Evolutionary conservation across 1,140 invertebrate genomes (phyloP), one percentile per base, ranked within the genome.

Genomic region (Rhopalosiphum padi): DNA sequence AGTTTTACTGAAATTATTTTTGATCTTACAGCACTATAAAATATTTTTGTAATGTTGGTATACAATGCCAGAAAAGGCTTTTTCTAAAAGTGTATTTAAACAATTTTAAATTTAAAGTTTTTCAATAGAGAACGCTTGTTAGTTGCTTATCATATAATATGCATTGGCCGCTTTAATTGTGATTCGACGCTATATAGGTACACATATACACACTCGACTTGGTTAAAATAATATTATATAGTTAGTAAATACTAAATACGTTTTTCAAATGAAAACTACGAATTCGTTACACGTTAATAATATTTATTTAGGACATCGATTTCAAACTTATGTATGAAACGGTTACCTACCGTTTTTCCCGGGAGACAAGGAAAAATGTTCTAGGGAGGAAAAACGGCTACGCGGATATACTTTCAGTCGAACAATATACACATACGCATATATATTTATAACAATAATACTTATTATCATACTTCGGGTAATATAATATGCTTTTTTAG

Each of bases 281-380:
- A 51, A 21, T 37, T 53, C 35, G 8, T 37, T 88, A 9, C 22
- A 22, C n/a, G 87, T 35, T n/a, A 88, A 30, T 21, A 6, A 87
- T 87, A 48, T 87, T 87, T 87, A 48, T 48, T 87, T 35, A 87
- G 46, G 30, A 87, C 86, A 46, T 87, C 18, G 37, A 22, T 85
- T 85, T 43, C 37, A 85, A 85, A 85, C 83, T 85, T 85, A 51
- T 48, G 43, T 30, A 46, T 30, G 37, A 86, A 87, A n/a, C 30
- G 6, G 83, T 85, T 11, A 83, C 21, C 35, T 37, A 23, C 6
- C 3, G 23, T 25, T 83, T 41, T 41, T 41, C 83, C 30, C 46
- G 15, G 30, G 18, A 87, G 1, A 48, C 46, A 0, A 21, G 30
- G n/a, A n/a, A 43, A 48, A 87, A 21, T 35, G 18, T 51, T 48